A percentile compares a stretch with the other conserved stretches of the same genome.
These are phyloP conservation scores for Homarus americanus DNA, from an alignment of 1,140 invertebrate species.

Conservation along the genomic window DNA sequence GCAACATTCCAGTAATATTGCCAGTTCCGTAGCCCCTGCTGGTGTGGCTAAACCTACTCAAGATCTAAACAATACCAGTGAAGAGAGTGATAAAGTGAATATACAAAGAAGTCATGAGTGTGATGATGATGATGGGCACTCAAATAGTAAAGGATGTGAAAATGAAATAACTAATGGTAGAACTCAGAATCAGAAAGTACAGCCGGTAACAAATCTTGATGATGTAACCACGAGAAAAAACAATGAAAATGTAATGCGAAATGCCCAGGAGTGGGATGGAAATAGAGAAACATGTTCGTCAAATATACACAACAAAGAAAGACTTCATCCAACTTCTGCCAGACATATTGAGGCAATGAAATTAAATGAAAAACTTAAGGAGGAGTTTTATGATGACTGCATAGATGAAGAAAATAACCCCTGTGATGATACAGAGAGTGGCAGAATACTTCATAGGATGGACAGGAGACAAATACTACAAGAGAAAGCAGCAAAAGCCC, in stretches of 20 bases:
- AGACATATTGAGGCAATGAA: background rate
- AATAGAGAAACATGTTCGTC: background rate
- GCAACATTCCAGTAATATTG: slow-evolving; percentile 12
- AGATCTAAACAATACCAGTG: background rate
- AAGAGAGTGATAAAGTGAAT: background rate
- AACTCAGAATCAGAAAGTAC: background rate
- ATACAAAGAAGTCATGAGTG: background rate
- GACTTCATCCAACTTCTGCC: background rate
- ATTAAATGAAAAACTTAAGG: background rate
- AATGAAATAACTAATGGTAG: background rate
- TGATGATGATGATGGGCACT: background rate
- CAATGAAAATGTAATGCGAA: background rate
- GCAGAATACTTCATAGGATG: background rate
- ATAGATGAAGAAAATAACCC: background rate
- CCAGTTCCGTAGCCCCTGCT: slow-evolving; percentile 6
- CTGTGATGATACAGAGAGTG: background rate
- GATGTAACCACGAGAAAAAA: background rate
- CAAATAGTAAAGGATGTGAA: background rate
- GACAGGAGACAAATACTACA: background rate
- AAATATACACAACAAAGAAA: background rate
- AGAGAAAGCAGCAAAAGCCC: background rate
- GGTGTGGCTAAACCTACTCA: background rate
- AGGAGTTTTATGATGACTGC: background rate
- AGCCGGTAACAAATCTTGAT: background rate
- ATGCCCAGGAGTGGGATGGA: background rate